A percentile compares a stretch with the other conserved stretches of the same genome.
Evolutionary conservation across 2,797 vertebrate genomes (phyloP).

Genomic region (Alca torda): DNA sequence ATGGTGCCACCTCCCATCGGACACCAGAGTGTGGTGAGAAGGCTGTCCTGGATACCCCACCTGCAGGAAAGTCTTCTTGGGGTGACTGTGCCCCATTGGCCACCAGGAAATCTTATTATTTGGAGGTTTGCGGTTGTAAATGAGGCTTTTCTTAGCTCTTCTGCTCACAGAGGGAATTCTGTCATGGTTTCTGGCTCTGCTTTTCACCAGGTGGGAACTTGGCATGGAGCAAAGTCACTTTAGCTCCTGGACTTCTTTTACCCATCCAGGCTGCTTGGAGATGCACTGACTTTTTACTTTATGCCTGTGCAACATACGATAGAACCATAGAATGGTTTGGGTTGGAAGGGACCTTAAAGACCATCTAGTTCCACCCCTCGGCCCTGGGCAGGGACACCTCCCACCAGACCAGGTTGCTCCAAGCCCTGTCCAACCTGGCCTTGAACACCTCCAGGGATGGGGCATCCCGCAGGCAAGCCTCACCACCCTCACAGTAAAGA

Average conservation of each 20-base stretch:
- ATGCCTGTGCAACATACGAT: not conserved
- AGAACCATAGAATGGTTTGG: not conserved
- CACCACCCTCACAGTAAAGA: not conserved
- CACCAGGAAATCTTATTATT: not conserved
- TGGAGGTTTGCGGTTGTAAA: not conserved
- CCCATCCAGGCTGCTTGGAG: not conserved
- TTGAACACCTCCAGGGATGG: not conserved
- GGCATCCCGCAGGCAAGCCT: not conserved
- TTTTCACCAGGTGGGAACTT: not conserved
- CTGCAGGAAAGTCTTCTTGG: not conserved
- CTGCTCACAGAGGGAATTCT: not conserved
- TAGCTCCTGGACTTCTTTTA: not conserved
- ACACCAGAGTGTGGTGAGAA: not conserved
- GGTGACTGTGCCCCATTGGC: not conserved
- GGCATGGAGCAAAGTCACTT: not conserved
- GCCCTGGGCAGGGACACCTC: not conserved
- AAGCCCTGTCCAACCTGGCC: not conserved
- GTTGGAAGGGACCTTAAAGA: not conserved
- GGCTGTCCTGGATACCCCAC: not conserved
- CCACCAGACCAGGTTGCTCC: not conserved
- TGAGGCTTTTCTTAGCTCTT: not conserved
- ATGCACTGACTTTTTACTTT: not conserved
- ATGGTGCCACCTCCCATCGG: not conserved
- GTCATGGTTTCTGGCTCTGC: not conserved
- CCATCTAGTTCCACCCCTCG: rapidly evolving